Conservation (phyloP, 2,113 vertebrate species). For the Calonectris borealis region DNA sequence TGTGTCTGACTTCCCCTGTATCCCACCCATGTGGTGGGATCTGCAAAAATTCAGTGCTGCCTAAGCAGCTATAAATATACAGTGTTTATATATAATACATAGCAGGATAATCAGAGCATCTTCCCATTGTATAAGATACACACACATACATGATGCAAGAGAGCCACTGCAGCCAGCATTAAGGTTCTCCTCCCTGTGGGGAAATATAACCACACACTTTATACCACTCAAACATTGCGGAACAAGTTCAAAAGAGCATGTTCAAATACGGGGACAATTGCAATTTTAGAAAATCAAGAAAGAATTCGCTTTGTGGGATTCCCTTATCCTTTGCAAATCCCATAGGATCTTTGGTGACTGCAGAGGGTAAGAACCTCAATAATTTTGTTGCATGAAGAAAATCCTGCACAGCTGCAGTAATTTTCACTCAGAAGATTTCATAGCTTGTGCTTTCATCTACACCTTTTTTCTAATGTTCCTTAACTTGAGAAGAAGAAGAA, state of each 20-base stretch:
- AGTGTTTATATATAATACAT: background rate
- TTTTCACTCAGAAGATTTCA: background rate
- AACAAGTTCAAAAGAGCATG: background rate
- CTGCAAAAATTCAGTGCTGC: background rate
- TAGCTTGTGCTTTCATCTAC: background rate
- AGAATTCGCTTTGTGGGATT: background rate
- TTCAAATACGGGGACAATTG: background rate
- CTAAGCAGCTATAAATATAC: background rate
- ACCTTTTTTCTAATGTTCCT: slow-evolving; percentile 10
- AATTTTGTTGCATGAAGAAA: background rate
- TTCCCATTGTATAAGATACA: background rate
- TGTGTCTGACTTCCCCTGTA: background rate
- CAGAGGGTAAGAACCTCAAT: background rate
- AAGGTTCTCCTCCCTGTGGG: background rate
- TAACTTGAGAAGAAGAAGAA: background rate
- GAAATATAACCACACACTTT: background rate
- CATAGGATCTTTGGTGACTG: background rate
- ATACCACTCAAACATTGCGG: background rate
- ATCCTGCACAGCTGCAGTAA: background rate
- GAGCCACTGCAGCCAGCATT: background rate
- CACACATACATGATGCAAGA: rapidly evolving
- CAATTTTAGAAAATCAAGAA: background rate
- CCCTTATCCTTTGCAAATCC: background rate
- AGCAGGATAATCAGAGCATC: background rate
- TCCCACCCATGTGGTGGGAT: background rate